phyloP scores from a whole-genome alignment of 1,140 invertebrate genomes.

The Caenorhabditis tropicalis region DNA sequence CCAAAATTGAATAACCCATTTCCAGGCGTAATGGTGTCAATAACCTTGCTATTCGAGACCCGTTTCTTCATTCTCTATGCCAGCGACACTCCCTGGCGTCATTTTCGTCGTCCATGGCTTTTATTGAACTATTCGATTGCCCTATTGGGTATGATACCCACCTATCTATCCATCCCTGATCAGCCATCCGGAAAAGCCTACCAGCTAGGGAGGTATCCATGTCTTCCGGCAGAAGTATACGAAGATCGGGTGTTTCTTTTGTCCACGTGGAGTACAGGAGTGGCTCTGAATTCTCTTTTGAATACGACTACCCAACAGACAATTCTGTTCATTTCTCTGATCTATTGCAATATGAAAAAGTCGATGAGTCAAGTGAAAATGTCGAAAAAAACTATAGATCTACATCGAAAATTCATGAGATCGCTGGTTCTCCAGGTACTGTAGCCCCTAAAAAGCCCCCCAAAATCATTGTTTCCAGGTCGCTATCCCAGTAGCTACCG shows the following conservation, averaged over 20 bases:
- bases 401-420: not conserved
- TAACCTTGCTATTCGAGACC: not conserved
- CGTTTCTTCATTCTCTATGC: conserved; percentile 14
- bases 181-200: not conserved
- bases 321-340: not conserved
- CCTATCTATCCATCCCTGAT: not conserved
- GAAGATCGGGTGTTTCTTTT: not conserved
- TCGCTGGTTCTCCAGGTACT: not conserved
- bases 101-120: not conserved
- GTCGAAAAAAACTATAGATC: not conserved
- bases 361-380: not conserved
- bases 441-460: too few species aligned
- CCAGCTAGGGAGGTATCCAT: not conserved
- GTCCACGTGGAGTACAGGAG: not conserved
- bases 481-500: not conserved
- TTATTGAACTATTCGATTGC: not conserved
- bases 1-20: not conserved
- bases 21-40: not conserved
- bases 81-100: not conserved
- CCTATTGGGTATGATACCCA: not conserved
- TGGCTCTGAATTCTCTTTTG: not conserved
- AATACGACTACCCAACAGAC: not conserved
- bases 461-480: not conserved
- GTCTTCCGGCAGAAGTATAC: not conserved
- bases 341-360: conserved; percentile 5